phyloP scores from a whole-genome alignment of 2,888 invertebrate species.

The Patella ulyssiponensis region DNA sequence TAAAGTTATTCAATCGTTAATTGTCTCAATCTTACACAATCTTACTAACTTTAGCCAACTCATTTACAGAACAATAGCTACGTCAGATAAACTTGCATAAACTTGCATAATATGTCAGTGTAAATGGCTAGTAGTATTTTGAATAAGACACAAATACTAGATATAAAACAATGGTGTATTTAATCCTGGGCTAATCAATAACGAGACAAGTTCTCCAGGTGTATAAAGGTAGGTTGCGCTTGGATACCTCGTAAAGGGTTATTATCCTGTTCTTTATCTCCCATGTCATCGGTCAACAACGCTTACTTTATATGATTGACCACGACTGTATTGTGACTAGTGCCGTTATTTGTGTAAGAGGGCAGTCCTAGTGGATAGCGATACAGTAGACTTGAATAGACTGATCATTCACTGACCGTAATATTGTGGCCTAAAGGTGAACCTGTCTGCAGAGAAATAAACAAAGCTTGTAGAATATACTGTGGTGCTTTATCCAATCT shows the following conservation, averaged over 20 bases:
- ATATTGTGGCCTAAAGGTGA: background rate
- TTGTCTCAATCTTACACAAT: conserved; percentile 12
- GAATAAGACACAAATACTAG: background rate
- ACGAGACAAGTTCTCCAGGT: background rate
- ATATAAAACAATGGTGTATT: conserved; percentile 13
- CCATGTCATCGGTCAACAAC: conserved; percentile 12
- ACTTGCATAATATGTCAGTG: conserved; percentile 12
- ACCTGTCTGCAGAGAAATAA: too few relatives aligned
- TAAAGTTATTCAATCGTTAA: conserved; percentile 6
- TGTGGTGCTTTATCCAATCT: too few relatives aligned
- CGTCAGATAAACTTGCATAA: conserved; percentile 12
- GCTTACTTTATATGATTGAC: conserved; percentile 12
- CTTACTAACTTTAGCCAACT: conserved; percentile 9
- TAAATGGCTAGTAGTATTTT: conserved; percentile 10
- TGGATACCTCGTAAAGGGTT: conserved; percentile 12
- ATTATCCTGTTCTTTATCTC: conserved; percentile 13
- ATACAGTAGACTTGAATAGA: conserved; percentile 12
- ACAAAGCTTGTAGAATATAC: too few relatives aligned
- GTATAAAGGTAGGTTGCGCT: conserved; percentile 10
- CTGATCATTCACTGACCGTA: background rate
- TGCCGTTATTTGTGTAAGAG: conserved; percentile 10
- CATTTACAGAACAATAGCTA: conserved; percentile 8
- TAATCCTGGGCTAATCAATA: conserved; percentile 2
- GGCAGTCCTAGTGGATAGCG: conserved; percentile 9
- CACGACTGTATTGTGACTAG: conserved; percentile 3